A percentile compares a stretch with the other conserved stretches of the same genome.
phyloP scores from a whole-genome alignment of 2,797 vertebrate species.

The Cygnus olor region DNA sequence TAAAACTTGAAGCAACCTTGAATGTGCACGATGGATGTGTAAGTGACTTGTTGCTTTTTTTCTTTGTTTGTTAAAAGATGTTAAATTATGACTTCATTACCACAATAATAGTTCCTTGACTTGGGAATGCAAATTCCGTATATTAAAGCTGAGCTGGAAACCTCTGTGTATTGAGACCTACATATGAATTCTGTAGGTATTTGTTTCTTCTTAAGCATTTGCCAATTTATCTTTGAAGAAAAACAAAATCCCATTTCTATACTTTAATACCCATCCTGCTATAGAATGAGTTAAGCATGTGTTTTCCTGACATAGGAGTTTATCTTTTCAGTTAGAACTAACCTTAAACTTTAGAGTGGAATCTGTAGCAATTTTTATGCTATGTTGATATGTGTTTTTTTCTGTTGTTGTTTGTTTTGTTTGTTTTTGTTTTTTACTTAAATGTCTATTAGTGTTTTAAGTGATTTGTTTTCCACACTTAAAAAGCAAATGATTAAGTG shows the following conservation, averaged over 20 bases:
- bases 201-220: not conserved
- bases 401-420: too few species aligned
- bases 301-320: not conserved
- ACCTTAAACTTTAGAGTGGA: not conserved
- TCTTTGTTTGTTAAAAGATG: not conserved
- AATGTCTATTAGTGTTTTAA: not conserved
- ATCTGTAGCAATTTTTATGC: not conserved
- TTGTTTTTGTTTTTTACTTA: not conserved
- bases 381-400: not conserved
- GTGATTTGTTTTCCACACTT: not conserved
- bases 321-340: not conserved
- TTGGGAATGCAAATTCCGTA: not conserved
- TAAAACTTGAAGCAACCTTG: constrained; percentile 96
- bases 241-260: not conserved
- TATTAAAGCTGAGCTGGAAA: not conserved
- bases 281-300: not conserved
- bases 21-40: constrained; percentile 98
- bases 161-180: not conserved
- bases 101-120: not conserved
- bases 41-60: constrained; percentile 78
- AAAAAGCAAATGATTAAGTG: not conserved
- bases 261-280: not conserved
- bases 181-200: not conserved
- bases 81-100: not conserved
- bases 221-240: not conserved